Base-by-base conservation (phyloP, 2,113 vertebrate genomes). In the Xiphias gladius region DNA sequence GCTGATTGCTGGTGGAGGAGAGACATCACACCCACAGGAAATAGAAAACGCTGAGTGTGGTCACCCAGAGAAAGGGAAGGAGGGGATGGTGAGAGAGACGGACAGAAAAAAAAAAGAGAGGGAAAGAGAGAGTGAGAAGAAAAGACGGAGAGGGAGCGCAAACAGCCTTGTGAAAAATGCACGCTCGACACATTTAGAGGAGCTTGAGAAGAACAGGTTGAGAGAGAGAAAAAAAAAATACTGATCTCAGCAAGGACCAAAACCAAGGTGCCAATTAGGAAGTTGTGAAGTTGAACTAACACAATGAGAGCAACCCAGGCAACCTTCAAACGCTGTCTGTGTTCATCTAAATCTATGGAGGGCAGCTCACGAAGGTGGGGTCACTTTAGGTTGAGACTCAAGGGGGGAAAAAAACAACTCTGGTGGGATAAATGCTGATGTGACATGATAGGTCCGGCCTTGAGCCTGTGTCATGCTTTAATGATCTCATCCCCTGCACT, bases 31-130 rank as follows among this genome's bases (percentile, higher is more conserved):
- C 94, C 93, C 94, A 94, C 92, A 95, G 93, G 91, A 95, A 89
- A 95, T 75, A 95, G 93, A 96, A 97, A 97, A 92, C 64, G 95
- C 96, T 95, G 95, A 96, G 95, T 84, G 70, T 88, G 52, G 93
- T 90, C 91, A 91, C 90, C 90, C 91, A 82, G 82, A 90, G 87
- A 90, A 90, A 90, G 88, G 37, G 67, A 87, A 86, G 87, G 80
- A 86, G 87, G 82, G 69, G 80, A 90, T 80, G 50, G 82, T 68
- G 83, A 84, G 74, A 65, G 76, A 83, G 87, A 87, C 24, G 61
- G 84, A 86, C 55, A 75, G 74, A 82, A 63, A 85, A 35, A 82
- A 63, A 85, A 77, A 67, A 82, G 58, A 68, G 68, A 76, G 50
- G 69, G 63, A 64, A 52, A 83, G 71, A 89, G 71, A 82, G 61